Evolutionary conservation across 1,140 invertebrate genomes (phyloP), one percentile per base, ranked within the genome.

Genomic region (Acromyrmex charruanus): DNA sequence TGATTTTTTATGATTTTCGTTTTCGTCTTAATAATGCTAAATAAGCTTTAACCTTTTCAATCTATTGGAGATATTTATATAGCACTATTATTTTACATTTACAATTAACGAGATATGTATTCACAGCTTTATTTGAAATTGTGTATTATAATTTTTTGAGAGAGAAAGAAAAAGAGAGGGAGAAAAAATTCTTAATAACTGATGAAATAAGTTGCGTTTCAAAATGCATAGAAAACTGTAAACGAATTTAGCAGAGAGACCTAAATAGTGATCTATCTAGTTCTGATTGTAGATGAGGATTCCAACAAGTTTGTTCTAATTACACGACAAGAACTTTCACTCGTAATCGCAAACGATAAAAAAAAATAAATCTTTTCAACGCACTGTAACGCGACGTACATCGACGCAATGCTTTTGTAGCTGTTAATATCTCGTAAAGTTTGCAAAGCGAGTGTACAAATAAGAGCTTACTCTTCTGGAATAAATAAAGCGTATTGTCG

Each of bases 251-350:
- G 2, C 21, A 18, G 35, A 18, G 35, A 74, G 10, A 55, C 9
- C 25, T 12, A 44, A 63, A 61, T 1, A 25, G 7, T 39, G 39
- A 82, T 58, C 21, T 55, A 10, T 10, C 5, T 4, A 14, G 25
- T 16, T n/a, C 18, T 49, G 12, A 39, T 59, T n/a, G 16, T n/a
- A 59, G 66, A 72, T 39, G 66, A 39, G 25, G n/a, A 75, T 63
- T 49, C 80, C n/a, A 61, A 49, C 18, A 49, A 31, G 63, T 68
- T 55, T 1, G 4, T 59, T 51, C 49, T 84, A 84, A 84, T 84
- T 84, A 51, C 55, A 74, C 55, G 68, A 21, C 80, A 31, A 74
- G 7, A 71, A 84, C 80, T 75, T 63, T 84, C 80, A 75, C 69
- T 84, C 25, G 44, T 84, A 9, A 3, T 66, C 31, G 31, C 31